Evolutionary conservation across 2,113 vertebrate genomes (phyloP), one percentile per base, ranked within the genome.

Genomic region (Riparia riparia): DNA sequence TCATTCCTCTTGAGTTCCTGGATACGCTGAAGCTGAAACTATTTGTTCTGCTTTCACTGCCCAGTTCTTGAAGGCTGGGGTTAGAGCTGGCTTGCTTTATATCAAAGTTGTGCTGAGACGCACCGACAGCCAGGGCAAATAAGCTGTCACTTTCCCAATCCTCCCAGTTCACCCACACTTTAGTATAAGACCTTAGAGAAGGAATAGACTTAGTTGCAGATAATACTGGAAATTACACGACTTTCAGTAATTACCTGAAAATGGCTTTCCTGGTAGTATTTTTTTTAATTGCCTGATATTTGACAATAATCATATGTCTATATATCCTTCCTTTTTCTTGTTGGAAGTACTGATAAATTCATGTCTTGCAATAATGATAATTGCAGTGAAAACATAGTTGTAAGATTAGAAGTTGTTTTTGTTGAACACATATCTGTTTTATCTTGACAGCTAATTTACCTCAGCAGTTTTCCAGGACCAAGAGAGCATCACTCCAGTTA

Each of bases 1-100:
- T 94, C 74, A 90, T 91, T 97, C 58, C 69, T 97, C n/a, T 69
- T 68, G 74, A 95, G 90, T 95, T 93, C 74, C 82, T 88, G 90
- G 78, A 91, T 95, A 92, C 93, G 58, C 63, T 9, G 0, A 88
- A 85, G 85, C 88, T 88, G 79, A 95, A 95, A 90, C 88, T 93
- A 68, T 90, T 86, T 93, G 92, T 93, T 95, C 85, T 78, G 63
- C 50, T 95, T 84, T 82, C 56, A 65, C 66, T 94, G 88, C 79
- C 90, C 66, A 60, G 54, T 90, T 83, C 66, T 71, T 95, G 71
- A 79, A 88, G 71, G 66, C 74, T 65, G 70, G 82, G 42, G 66
- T 68, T 91, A 85, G 85, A 90, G 37, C 57, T 93, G 64, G 39
- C 42, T 85, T 56, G 57, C 41, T 91, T 92, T 79, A 61, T 88